These are phyloP conservation scores for Ormyrus labotus DNA, from an alignment of 2,888 invertebrate species.

Conservation along the genomic window DNA sequence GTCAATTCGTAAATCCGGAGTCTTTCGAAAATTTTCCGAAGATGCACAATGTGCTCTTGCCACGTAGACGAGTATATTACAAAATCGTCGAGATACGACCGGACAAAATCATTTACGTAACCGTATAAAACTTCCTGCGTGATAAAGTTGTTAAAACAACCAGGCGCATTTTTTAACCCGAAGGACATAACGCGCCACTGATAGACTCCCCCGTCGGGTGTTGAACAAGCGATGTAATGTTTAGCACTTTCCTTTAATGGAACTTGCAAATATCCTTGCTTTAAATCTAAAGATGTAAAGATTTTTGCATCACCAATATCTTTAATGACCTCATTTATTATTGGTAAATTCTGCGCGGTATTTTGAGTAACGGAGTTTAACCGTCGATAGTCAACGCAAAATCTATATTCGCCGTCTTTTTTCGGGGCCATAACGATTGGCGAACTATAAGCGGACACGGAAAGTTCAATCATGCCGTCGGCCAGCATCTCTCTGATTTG, in stretches of 20 bases:
- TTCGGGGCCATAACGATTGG: background rate
- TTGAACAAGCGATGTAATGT: background rate
- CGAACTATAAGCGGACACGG: background rate
- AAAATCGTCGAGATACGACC: conserved; percentile 16
- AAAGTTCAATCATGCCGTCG: background rate
- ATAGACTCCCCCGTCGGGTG: background rate
- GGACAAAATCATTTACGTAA: too few species aligned
- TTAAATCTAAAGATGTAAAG: background rate
- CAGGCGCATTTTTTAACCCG: too few species aligned
- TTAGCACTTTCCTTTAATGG: background rate
- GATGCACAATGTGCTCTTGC: background rate
- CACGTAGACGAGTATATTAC: background rate
- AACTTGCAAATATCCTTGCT: background rate
- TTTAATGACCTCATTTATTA: background rate
- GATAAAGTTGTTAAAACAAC: too few species aligned
- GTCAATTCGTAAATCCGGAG: conserved; percentile 28
- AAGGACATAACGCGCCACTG: too few species aligned
- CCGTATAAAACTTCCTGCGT: too few species aligned
- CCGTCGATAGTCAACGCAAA: too few species aligned
- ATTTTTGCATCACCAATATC: background rate
- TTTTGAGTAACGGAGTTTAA: too few species aligned
- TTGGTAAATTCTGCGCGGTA: background rate
- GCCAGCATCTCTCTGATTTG: background rate
- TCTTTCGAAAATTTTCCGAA: background rate
- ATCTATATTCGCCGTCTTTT: background rate